Evolutionary conservation across 2,797 vertebrate genomes (phyloP).

Genomic region (Malacoctenus gilli): DNA sequence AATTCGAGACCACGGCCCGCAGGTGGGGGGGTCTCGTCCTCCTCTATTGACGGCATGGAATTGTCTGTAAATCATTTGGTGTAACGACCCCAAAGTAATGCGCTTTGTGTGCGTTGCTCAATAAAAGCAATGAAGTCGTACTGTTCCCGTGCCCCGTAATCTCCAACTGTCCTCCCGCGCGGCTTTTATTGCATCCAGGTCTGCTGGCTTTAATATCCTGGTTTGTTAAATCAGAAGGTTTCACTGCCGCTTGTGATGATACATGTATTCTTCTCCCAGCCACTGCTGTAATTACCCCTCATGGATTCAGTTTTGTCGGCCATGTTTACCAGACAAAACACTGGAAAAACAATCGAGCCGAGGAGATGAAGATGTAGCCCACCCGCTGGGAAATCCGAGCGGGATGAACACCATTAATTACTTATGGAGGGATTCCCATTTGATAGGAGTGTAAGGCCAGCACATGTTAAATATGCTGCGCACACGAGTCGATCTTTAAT

Average conservation of each 20-base stretch:
- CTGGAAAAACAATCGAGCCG: slow-evolving; percentile 33
- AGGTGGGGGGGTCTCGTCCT: slow-evolving; percentile 2
- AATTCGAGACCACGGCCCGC: neutral
- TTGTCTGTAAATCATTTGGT: slow-evolving; percentile 54
- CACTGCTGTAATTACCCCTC: slow-evolving; percentile 60
- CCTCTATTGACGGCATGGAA: slow-evolving; percentile 44
- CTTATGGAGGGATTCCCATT: slow-evolving; percentile 38
- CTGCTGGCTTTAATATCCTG: slow-evolving; percentile 65
- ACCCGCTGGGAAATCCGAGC: slow-evolving; percentile 62
- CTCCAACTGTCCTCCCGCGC: slow-evolving; percentile 40
- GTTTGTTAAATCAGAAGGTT: slow-evolving; percentile 44
- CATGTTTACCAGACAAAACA: slow-evolving; percentile 64
- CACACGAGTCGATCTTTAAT: slow-evolving; percentile 36
- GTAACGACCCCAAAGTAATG: slow-evolving; percentile 60
- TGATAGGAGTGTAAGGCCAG: slow-evolving; percentile 22
- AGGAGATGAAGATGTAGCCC: slow-evolving; percentile 52
- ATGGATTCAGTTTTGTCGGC: slow-evolving; percentile 51
- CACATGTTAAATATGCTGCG: slow-evolving; percentile 21
- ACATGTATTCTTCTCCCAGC: slow-evolving; percentile 36
- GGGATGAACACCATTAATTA: slow-evolving; percentile 67
- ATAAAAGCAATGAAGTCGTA: slow-evolving; percentile 62
- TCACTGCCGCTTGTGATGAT: slow-evolving; percentile 41
- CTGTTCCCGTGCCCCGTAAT: slow-evolving; percentile 35
- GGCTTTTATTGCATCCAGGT: slow-evolving; percentile 54
- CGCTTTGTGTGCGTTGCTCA: slow-evolving; percentile 46